Percentiles rank a stretch among this genome's conserved stretches.
Conservation (phyloP, 2,888 invertebrate species). For the Colostygia pectinataria region DNA sequence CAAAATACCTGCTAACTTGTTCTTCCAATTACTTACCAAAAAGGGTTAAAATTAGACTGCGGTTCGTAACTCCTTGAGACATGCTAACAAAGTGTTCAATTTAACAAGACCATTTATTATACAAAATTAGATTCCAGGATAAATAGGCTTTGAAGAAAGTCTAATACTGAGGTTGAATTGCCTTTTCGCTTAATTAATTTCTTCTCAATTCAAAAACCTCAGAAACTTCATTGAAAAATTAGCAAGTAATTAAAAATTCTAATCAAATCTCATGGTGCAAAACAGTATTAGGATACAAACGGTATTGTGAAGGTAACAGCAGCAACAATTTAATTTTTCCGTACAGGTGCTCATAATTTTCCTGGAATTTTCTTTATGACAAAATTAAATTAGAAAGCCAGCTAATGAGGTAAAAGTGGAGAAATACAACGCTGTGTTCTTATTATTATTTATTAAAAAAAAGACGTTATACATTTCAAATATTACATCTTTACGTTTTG, state of each 20-base stretch:
- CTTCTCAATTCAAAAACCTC: slow-evolving; percentile 11
- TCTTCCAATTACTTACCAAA: slow-evolving; percentile 5
- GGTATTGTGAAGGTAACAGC: background rate
- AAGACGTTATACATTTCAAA: slow-evolving; percentile 42
- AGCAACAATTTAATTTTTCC: too few species aligned
- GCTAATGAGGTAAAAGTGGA: background rate
- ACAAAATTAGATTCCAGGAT: background rate
- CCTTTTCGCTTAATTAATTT: slow-evolving; percentile 12
- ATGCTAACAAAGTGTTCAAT: background rate
- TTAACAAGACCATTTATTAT: background rate
- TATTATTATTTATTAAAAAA: slow-evolving; percentile 50
- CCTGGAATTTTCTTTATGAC: too few species aligned
- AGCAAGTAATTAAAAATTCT: slow-evolving; percentile 23
- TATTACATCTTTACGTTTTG: slow-evolving; percentile 69
- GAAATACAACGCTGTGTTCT: slow-evolving; percentile 3
- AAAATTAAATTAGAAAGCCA: too few species aligned
- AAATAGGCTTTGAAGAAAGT: background rate
- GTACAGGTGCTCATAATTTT: too few species aligned
- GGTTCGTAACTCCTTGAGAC: slow-evolving; percentile 8
- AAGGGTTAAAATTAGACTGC: background rate
- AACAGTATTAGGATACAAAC: too few species aligned
- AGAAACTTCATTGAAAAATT: slow-evolving; percentile 5
- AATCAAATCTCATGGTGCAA: too few species aligned
- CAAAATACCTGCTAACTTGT: background rate
- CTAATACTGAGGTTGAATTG: background rate